phyloP scores from a whole-genome alignment of 2,888 invertebrate genomes.

The Embidobia sp. region DNA sequence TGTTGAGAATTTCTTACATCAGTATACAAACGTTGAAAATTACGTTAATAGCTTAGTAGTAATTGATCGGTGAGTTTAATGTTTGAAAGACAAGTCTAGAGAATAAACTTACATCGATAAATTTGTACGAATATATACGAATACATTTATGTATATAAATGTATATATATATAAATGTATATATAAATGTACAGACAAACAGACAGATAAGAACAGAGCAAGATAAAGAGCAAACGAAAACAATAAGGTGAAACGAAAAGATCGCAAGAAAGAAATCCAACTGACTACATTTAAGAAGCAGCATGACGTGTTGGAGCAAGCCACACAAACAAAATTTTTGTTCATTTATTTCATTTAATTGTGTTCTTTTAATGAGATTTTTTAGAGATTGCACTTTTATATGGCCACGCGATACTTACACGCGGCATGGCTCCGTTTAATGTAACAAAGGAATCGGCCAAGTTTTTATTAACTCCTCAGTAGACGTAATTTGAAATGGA shows the following conservation, averaged over 20 bases:
- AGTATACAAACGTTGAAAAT: not conserved
- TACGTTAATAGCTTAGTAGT: not conserved
- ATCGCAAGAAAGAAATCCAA: conserved; percentile 44
- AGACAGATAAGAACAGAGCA: conserved; percentile 13
- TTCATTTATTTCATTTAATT: conserved; percentile 63
- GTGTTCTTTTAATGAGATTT: conserved; percentile 63
- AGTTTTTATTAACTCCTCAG: conserved; percentile 60
- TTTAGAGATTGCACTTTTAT: conserved; percentile 62
- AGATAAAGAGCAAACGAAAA: conserved; percentile 38
- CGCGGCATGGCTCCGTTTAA: conserved; percentile 51
- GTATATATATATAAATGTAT: conserved; percentile 1
- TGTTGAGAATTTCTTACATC: no score
- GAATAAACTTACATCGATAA: no score
- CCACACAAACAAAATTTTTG: conserved; percentile 65
- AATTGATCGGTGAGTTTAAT: not conserved
- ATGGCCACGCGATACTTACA: conserved; percentile 49
- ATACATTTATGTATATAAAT: not conserved
- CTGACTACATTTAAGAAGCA: conserved; percentile 62
- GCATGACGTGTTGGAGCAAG: conserved; percentile 61
- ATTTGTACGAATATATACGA: no score
- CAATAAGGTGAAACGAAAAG: conserved; percentile 16
- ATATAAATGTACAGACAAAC: conserved; percentile 11
- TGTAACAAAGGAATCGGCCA: conserved; percentile 30
- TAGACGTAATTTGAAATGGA: conserved; percentile 67
- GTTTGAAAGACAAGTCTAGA: not conserved